Base-by-base conservation (phyloP, 1,140 invertebrate genomes). In the Conopomorpha cramerella region DNA sequence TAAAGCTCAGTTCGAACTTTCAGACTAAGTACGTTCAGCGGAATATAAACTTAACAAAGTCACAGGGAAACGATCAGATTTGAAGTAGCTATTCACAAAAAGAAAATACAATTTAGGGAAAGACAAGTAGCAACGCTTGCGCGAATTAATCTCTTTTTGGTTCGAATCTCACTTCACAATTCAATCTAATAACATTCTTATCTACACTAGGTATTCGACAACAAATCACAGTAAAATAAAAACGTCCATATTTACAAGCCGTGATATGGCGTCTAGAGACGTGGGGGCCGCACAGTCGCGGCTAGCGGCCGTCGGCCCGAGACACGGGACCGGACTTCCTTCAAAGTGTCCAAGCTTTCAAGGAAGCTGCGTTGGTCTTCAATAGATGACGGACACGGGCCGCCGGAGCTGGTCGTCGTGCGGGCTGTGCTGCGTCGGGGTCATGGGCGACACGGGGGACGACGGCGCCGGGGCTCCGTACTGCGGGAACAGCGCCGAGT, bases 331-430 rank as follows among this genome's bases (percentile, higher is more conserved):
- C n/a, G n/a, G n/a, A n/a, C n/a, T n/a, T n/a, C n/a, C n/a, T n/a
- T n/a, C n/a, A n/a, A n/a, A n/a, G n/a, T n/a, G n/a, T n/a, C n/a
- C n/a, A n/a, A n/a, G 36, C 43, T 46, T 56, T 71, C 58, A 70
- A 62, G 70, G 66, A 45, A 74, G 70, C 56, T 56, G 60, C 13
- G 56, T 61, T 49, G 65, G 66, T 47, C 66, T 72, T 72, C 66
- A 76, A 67, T 76, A 76, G 64, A 76, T 72, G 38, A 76, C 66
- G 36, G 71, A 72, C 3, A 76, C 71, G 11, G 71, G 71, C 52
- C 71, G 64, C 47, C 71, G 49, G 7, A 76, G 53, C 45, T 70
- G 70, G 43, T 76, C 67, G 45, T 76, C 71, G 49, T 72, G 71
- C 0, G 71, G 67, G 55, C 71, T 76, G 59, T 76, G 66, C 40